Base-by-base conservation (phyloP, 2,797 vertebrate species). In the Gobio occitaniae region DNA sequence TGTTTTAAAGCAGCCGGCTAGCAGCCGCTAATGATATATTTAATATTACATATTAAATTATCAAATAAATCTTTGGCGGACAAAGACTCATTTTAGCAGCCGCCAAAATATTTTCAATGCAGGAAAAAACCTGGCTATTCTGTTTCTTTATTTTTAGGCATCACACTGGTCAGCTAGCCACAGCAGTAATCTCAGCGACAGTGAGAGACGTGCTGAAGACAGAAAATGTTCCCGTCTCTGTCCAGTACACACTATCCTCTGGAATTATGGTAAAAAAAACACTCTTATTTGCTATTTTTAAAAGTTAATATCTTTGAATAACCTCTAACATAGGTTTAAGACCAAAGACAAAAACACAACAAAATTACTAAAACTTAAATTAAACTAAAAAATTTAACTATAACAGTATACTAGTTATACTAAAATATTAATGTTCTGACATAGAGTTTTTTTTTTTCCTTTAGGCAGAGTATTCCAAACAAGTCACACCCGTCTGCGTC, bases 131-230 rank as follows among this genome's bases (percentile, higher is more conserved):
- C 13, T 7, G 13, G 25, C 29, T 16, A 16, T 3, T 32, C 29
- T 32, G 29, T 85, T 59, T 25, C 9, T 56, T 65, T 79, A 12
- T 70, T 41, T 70, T 6, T 61, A 90, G 89, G n/a, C 41, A 19
- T n/a, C 56, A 68, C 5, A 41, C 65, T 72, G 92, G 92, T 87
- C 92, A 92, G 4, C 90, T 95, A 74, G 87, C 92, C 29, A 94
- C 95, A 47, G 94, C 94, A 52, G 92, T 96, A 69, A 94, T 96
- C 91, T 96, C 96, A 6, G 94, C 94, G 36, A 91, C 93, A 0
- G 87, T 96, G 13, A 90, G 95, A 71, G 94, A 94, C 84, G 61
- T 92, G 21, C 86, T 63, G 56, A 93, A 88, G 68, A 87, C 85
- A 38, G 88, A 90, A 82, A 94, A 89, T 82, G 87, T 96, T 86